These are phyloP conservation scores for Alosa alosa DNA, from an alignment of 2,113 vertebrate species.

Conservation along the genomic window DNA sequence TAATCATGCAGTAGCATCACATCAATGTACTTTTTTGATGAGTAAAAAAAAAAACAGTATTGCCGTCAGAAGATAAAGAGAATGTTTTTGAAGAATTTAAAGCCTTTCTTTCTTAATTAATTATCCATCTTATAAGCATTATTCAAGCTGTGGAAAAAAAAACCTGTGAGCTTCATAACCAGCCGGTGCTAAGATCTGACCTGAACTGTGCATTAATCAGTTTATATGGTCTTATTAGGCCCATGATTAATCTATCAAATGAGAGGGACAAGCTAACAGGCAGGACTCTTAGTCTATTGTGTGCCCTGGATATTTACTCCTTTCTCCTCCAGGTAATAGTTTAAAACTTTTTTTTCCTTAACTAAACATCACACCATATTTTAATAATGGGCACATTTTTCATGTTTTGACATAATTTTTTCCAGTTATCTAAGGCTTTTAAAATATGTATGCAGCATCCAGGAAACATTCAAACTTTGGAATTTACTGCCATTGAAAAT, in stretches of 20 bases:
- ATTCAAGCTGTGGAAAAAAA: background rate
- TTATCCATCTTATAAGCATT: background rate
- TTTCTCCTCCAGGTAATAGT: background rate
- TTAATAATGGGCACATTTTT: background rate
- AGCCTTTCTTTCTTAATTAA: background rate
- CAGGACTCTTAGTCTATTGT: background rate
- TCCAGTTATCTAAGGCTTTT: background rate
- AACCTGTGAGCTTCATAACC: background rate
- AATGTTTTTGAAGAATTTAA: background rate
- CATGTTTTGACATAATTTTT: slow-evolving; percentile 6
- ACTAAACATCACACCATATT: background rate
- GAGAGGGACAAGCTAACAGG: background rate
- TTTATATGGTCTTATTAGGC: background rate
- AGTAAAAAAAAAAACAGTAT: background rate
- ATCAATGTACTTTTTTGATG: background rate
- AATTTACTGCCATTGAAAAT: background rate
- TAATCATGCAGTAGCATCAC: background rate
- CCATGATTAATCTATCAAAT: background rate
- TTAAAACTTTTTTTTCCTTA: background rate
- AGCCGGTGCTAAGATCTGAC: background rate
- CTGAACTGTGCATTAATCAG: background rate
- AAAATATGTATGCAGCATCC: slow-evolving; percentile 1
- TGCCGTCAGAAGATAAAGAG: background rate
- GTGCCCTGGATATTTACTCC: background rate
- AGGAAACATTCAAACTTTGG: background rate